Conservation (phyloP, 2,113 vertebrate genomes). For the Anseranas semipalmata region DNA sequence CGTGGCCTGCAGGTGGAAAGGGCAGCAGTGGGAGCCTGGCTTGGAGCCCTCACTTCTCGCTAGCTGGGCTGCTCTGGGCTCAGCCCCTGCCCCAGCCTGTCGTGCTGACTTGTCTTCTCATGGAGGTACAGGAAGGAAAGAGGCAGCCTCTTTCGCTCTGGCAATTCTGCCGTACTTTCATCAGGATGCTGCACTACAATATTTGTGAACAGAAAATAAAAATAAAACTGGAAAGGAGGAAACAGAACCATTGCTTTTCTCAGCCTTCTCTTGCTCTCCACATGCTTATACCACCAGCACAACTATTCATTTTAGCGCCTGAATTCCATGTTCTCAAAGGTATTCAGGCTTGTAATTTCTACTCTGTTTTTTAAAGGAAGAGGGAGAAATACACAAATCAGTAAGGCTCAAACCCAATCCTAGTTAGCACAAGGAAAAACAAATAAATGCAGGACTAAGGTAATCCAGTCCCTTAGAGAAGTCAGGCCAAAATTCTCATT, state of each 20-base stretch:
- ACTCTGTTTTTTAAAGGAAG: background rate
- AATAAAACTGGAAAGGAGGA: background rate
- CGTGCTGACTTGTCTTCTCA: background rate
- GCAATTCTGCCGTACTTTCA: background rate
- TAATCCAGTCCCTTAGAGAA: background rate
- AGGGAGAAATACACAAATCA: background rate
- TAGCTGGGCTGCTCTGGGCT: background rate
- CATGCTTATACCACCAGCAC: background rate
- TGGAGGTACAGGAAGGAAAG: background rate
- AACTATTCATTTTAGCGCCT: background rate
- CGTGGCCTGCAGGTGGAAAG: background rate
- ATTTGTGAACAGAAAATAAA: background rate
- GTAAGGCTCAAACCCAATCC: background rate
- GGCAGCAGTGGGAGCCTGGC: background rate
- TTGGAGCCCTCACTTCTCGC: background rate
- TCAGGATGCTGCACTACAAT: background rate
- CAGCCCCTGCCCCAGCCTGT: background rate
- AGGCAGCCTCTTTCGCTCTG: background rate
- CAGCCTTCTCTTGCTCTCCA: background rate
- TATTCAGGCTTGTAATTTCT: background rate
- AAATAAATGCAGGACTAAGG: background rate
- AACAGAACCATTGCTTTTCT: background rate
- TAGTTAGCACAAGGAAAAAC: background rate
- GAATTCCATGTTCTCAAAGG: background rate
- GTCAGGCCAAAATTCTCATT: background rate